These are phyloP conservation scores for Pseudomyrmex pallidus DNA, from an alignment of 1,140 invertebrate species.

Conservation along the genomic window DNA sequence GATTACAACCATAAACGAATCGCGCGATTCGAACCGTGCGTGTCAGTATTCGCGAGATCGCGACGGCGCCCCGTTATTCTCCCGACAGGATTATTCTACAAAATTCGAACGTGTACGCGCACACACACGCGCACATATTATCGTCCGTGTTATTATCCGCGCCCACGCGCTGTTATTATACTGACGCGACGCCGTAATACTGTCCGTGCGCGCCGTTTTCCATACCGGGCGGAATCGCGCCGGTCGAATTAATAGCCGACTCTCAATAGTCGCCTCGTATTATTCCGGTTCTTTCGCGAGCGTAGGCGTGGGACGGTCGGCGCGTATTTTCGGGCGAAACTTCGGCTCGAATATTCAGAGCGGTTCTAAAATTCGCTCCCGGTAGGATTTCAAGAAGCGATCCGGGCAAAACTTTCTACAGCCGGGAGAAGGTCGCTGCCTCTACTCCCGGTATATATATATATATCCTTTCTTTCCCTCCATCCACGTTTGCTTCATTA, in stretches of 20 bases:
- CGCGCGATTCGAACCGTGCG: constrained; percentile 30
- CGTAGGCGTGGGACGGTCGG: not conserved
- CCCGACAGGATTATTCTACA: constrained; percentile 52
- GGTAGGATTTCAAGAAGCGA: constrained; percentile 55
- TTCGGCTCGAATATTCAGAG: constrained; percentile 67
- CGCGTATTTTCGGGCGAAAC: constrained; percentile 54
- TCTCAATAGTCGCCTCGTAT: constrained; percentile 43
- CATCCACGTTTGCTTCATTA: constrained; percentile 67
- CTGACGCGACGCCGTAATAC: constrained; percentile 43
- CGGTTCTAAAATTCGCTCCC: constrained; percentile 53
- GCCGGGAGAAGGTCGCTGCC: constrained; percentile 19
- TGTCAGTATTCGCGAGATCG: constrained; percentile 28
- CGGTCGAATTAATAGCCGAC: constrained; percentile 52
- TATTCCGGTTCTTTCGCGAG: constrained; percentile 33
- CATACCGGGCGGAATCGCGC: constrained; percentile 26
- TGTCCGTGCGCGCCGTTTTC: constrained; percentile 11
- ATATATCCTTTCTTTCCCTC: not conserved
- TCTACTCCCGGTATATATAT: not conserved
- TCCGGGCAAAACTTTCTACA: constrained; percentile 64
- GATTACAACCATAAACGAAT: constrained; percentile 47
- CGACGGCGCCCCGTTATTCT: constrained; percentile 32
- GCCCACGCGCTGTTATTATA: constrained; percentile 51
- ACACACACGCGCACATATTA: too few relatives aligned
- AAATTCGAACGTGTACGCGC: constrained; percentile 38
- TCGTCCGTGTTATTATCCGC: constrained; percentile 38